Evolutionary conservation across 2,113 vertebrate species (phyloP).

Genomic region (Cariama cristata): DNA sequence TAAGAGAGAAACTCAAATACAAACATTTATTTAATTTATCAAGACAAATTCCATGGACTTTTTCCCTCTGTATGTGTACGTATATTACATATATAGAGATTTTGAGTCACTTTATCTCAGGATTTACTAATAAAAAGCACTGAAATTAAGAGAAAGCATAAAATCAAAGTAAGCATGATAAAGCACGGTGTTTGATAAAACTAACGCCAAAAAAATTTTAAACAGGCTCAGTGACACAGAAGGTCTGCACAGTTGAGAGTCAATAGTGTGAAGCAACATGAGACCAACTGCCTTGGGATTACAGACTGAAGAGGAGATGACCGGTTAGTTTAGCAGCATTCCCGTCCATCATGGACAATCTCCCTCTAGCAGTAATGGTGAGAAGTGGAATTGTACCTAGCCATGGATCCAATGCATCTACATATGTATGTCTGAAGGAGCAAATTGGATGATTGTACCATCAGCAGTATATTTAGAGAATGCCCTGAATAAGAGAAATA

Average conservation of each 20-base stretch:
- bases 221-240: not conserved
- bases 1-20: not conserved
- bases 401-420: not conserved
- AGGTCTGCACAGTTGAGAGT: not conserved
- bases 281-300: not conserved
- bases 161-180: not conserved
- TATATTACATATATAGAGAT: not conserved
- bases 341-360: not conserved
- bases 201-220: not conserved
- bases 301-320: not conserved
- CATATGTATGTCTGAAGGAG: not conserved
- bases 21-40: not conserved
- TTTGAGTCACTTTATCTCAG: not conserved
- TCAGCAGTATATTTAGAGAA: not conserved
- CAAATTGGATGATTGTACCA: not conserved
- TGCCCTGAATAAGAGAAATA: not conserved
- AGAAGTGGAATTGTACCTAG: not conserved
- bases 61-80: not conserved
- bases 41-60: not conserved
- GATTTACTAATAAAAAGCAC: not conserved
- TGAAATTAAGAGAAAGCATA: not conserved
- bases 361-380: not conserved
- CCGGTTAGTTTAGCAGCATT: not conserved
- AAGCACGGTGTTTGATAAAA: not conserved
- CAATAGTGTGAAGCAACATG: not conserved